Evolutionary conservation across 2,113 vertebrate species (phyloP).

Genomic region (Nibea albiflora): DNA sequence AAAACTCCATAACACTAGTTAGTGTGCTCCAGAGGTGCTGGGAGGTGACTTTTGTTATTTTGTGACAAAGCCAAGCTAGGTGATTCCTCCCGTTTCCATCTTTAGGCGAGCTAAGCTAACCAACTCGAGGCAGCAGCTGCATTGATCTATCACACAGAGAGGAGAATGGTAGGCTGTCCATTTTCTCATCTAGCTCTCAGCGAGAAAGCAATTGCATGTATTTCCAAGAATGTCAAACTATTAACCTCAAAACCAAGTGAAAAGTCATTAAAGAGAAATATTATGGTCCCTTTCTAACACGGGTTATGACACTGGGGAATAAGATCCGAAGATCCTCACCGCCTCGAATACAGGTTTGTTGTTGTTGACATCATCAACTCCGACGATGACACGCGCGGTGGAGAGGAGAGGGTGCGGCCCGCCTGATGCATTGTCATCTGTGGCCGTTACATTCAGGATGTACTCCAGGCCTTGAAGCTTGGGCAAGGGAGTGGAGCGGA

Average conservation of each 20-base stretch:
- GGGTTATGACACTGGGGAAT: too few relatives aligned
- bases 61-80: too few relatives aligned
- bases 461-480: constrained; percentile 90
- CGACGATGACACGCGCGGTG: constrained; percentile 87
- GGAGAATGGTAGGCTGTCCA: neutral
- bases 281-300: too few relatives aligned
- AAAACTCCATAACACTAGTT: too few relatives aligned
- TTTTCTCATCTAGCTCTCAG: neutral
- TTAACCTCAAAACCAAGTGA: neutral
- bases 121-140: too few relatives aligned
- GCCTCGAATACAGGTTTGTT: constrained; percentile 92
- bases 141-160: too few relatives aligned
- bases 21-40: too few relatives aligned
- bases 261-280: neutral
- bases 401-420: constrained; percentile 85
- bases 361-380: constrained; percentile 91
- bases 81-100: too few relatives aligned
- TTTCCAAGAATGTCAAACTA: neutral
- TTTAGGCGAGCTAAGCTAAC: too few relatives aligned
- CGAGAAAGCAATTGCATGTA: neutral
- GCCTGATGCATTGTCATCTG: constrained; percentile 89
- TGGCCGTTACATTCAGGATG: constrained; percentile 88
- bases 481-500: constrained; percentile 87
- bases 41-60: too few relatives aligned
- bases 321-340: constrained; percentile 73